Evolutionary conservation across 2,888 invertebrate genomes (phyloP).

Genomic region (Caradrina kadenii): DNA sequence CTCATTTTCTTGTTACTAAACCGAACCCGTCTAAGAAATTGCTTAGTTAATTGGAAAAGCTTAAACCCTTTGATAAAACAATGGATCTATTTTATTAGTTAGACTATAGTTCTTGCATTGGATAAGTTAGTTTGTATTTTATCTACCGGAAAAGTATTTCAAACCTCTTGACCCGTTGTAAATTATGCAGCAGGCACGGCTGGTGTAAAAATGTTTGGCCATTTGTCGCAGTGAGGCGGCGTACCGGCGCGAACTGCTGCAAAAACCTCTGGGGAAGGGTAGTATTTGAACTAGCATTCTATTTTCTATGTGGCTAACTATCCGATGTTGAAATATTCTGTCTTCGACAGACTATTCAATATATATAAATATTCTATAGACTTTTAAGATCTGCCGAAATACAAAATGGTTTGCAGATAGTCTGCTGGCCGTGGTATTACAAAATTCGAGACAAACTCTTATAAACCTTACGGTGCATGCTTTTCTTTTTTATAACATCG

Average conservation of each 20-base stretch:
- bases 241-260: slow-evolving; percentile 24
- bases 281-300: slow-evolving; percentile 13
- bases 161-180: slow-evolving; percentile 71
- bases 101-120: slow-evolving; percentile 54
- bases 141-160: slow-evolving; percentile 72
- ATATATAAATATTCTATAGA: too few species aligned
- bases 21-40: slow-evolving; percentile 46
- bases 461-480: background rate
- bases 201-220: slow-evolving; percentile 67
- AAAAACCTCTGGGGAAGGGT: slow-evolving; percentile 31
- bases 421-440: background rate
- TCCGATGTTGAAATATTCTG: slow-evolving; percentile 3
- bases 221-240: slow-evolving; percentile 61
- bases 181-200: slow-evolving; percentile 70
- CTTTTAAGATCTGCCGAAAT: too few species aligned
- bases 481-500: background rate
- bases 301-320: slow-evolving; percentile 5
- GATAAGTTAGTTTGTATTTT: slow-evolving; percentile 61
- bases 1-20: slow-evolving; percentile 53
- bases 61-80: slow-evolving; percentile 59
- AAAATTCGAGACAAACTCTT: background rate
- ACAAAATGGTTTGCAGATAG: background rate
- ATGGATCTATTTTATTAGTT: slow-evolving; percentile 55
- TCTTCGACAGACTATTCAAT: too few species aligned
- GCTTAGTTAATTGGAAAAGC: slow-evolving; percentile 59